Evolutionary conservation across 2,113 vertebrate genomes (phyloP).

Genomic region (Pterocles gutturalis): DNA sequence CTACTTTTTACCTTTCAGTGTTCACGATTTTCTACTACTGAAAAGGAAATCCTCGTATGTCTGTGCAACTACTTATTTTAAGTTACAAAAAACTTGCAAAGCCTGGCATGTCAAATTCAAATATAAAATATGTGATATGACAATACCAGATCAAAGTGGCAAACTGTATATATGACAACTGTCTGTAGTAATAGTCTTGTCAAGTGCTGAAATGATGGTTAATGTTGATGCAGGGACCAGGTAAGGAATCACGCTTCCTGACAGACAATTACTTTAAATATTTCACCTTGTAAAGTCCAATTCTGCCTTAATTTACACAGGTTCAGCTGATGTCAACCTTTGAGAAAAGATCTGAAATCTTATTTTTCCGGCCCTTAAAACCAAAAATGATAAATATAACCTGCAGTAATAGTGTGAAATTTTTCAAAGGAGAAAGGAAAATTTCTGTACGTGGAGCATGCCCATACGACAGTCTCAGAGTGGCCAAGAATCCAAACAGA

Average conservation of each 20-base stretch:
- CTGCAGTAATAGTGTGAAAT: background rate
- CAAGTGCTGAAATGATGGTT: background rate
- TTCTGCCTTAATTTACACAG: background rate
- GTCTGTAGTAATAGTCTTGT: background rate
- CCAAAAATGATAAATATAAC: background rate
- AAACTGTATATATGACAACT: background rate
- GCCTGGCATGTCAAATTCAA: background rate
- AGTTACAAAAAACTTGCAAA: background rate
- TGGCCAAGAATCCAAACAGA: background rate
- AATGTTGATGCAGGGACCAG: background rate
- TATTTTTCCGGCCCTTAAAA: background rate
- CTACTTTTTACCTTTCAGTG: background rate
- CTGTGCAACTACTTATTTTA: background rate
- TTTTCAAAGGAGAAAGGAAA: background rate
- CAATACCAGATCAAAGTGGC: background rate
- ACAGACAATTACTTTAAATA: background rate
- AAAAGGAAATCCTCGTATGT: background rate
- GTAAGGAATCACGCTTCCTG: background rate
- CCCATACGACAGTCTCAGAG: background rate
- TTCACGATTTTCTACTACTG: background rate
- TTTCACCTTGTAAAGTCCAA: background rate
- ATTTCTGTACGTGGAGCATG: fast-evolving
- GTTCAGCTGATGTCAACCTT: background rate
- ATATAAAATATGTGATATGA: background rate
- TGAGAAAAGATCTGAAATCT: background rate